These are phyloP conservation scores for Oryzias curvinotus DNA, from an alignment of 2,113 vertebrate species.

Conservation along the genomic window DNA sequence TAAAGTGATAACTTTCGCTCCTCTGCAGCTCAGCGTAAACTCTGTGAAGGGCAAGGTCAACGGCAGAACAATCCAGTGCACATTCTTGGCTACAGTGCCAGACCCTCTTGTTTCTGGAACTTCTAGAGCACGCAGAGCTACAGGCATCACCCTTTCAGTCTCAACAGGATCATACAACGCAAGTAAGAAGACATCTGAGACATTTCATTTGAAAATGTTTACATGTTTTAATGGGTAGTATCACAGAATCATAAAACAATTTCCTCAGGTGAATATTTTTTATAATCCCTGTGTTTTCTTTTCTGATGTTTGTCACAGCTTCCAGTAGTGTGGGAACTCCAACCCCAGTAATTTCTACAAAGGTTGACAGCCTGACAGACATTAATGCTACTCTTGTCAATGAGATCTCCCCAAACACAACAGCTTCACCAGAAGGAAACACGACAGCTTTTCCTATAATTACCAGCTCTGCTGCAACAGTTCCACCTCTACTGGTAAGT, in stretches of 20 bases:
- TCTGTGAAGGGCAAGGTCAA: conserved; percentile 17
- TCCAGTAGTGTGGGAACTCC: not conserved
- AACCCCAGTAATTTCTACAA: rapidly evolving
- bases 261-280: no score
- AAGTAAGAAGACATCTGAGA: conserved; percentile 30
- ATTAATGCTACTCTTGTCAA: conserved; percentile 4
- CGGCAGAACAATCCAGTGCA: conserved; percentile 31
- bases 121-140: not conserved
- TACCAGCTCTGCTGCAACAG: not conserved
- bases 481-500: not conserved
- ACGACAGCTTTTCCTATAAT: not conserved
- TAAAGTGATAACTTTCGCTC: not conserved
- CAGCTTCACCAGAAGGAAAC: not conserved
- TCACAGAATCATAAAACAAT: no score
- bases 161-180: not conserved
- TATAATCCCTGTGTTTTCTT: no score
- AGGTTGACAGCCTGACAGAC: conserved; percentile 1
- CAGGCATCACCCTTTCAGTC: rapidly evolving
- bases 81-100: conserved; percentile 41
- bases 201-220: no score
- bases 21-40: conserved; percentile 29
- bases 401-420: not conserved
- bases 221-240: no score
- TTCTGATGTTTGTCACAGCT: conserved; percentile 10
- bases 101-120: rapidly evolving